Base-by-base conservation (phyloP, 1,140 invertebrate genomes). In the Probaryconus sp. region DNA sequence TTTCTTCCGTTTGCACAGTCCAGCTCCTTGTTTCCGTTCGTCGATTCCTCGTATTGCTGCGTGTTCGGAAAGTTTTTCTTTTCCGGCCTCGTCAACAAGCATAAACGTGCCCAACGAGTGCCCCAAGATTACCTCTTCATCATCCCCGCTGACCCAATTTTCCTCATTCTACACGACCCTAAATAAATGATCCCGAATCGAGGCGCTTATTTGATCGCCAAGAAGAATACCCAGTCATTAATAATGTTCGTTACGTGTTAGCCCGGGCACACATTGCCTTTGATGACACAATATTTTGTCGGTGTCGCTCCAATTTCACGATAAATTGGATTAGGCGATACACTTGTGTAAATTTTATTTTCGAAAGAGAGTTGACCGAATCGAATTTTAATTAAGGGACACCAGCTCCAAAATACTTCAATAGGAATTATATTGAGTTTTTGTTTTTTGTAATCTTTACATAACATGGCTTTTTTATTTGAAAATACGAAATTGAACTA, bases 71-170 rank as follows among this genome's bases (percentile, higher is more conserved):
- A 76, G 63, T 76, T 76, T 71, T 71, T 76, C 67, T 64, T 71
- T 53, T 38, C 60, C 56, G 50, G 67, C 47, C 56, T 45, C 13
- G 61, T 48, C 71, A 68, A 71, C 67, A 58, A 51, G 63, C 67
- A 71, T 67, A 76, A 76, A 76, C 73, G 73, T 76, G 73, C 71
- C 56, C 68, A 20, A 18, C 65, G 56, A 76, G 51, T 58, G 58
- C 67, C 71, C 61, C 71, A 56, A 67, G 73, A 76, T 76, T 76
- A 67, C 73, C 31, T 63, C 26, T 67, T 70, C 71, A 76, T 76
- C 73, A 56, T 71, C 37, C n/a, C 53, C 64, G 53, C 38, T 76
- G 72, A 76, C 72, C 73, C 56, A 71, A 76, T 76, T 76, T 76
- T 63, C 31, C 56, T n/a, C n/a, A n/a, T 67, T 63, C 72, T 33